Percentiles rank a stretch among this genome's conserved stretches.
Conservation (phyloP, 2,888 invertebrate genomes). For the Hartigia nigra region DNA sequence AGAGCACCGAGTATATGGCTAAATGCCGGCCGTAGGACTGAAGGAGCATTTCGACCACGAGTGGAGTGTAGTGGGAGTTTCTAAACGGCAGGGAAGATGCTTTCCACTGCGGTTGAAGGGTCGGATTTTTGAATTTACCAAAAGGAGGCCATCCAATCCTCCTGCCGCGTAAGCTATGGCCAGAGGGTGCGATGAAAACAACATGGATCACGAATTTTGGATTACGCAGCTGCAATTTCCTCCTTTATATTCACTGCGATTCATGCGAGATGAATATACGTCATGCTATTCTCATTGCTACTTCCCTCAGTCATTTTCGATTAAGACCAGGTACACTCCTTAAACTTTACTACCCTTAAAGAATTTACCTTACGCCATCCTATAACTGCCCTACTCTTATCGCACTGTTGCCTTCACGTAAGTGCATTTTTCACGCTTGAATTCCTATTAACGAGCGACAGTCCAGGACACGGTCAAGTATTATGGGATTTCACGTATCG, state of each 20-base stretch:
- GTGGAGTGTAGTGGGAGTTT: background rate
- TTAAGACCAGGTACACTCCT: too few relatives aligned
- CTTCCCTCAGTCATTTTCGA: background rate
- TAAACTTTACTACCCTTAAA: background rate
- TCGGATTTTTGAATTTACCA: slow-evolving; percentile 19
- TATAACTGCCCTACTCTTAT: background rate
- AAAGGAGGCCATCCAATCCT: slow-evolving; percentile 8
- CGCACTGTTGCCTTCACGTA: background rate
- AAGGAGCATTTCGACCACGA: background rate
- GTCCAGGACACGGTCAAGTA: background rate
- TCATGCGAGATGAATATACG: background rate
- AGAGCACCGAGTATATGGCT: background rate
- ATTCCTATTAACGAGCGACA: background rate
- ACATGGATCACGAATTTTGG: slow-evolving; percentile 7
- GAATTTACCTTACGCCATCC: background rate
- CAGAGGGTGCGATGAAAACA: slow-evolving; percentile 14
- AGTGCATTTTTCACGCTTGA: background rate
- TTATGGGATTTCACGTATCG: background rate
- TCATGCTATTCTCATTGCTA: background rate
- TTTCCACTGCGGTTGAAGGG: slow-evolving; percentile 10
- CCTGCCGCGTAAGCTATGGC: slow-evolving; percentile 20
- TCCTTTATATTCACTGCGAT: background rate
- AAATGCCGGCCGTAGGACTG: slow-evolving; percentile 1
- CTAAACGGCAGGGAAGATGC: slow-evolving; percentile 14
- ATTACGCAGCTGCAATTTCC: background rate